These are phyloP conservation scores for Jordanella pulchra DNA, from an alignment of 2,797 vertebrate species.

Conservation along the genomic window DNA sequence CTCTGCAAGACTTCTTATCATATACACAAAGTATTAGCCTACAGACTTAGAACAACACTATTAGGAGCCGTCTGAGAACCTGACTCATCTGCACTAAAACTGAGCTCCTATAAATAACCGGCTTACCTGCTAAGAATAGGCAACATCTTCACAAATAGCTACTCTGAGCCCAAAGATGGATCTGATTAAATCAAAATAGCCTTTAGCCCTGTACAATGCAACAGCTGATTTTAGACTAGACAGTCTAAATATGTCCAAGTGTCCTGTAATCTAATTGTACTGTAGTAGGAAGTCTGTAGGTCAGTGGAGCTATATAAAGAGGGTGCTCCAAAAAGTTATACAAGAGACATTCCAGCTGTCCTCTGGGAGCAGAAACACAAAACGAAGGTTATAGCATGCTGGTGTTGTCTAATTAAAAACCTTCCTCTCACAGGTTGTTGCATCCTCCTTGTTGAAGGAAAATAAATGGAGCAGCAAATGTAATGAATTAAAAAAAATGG, in stretches of 20 bases:
- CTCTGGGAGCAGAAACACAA: neutral
- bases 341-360: constrained; percentile 8
- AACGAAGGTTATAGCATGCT: constrained; percentile 20
- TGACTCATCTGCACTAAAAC: constrained; percentile 34
- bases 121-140: constrained; percentile 48
- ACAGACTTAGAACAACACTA: constrained; percentile 21
- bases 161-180: constrained; percentile 13
- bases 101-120: constrained; percentile 40
- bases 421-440: constrained; percentile 1
- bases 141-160: constrained; percentile 34
- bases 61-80: constrained; percentile 31
- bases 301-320: constrained; percentile 15
- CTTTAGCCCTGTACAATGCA: constrained; percentile 11
- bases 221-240: constrained; percentile 45
- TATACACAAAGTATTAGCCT: neutral
- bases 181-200: constrained; percentile 31
- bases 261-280: neutral
- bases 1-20: neutral
- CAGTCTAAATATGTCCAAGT: constrained; percentile 19
- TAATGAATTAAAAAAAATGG: neutral
- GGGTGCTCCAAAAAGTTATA: neutral
- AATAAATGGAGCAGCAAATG: constrained; percentile 15
- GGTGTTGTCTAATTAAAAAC: constrained; percentile 16
- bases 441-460: neutral
- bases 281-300: constrained; percentile 9